Conservation (phyloP, 2,113 vertebrate species). For the Mellivora capensis region DNA sequence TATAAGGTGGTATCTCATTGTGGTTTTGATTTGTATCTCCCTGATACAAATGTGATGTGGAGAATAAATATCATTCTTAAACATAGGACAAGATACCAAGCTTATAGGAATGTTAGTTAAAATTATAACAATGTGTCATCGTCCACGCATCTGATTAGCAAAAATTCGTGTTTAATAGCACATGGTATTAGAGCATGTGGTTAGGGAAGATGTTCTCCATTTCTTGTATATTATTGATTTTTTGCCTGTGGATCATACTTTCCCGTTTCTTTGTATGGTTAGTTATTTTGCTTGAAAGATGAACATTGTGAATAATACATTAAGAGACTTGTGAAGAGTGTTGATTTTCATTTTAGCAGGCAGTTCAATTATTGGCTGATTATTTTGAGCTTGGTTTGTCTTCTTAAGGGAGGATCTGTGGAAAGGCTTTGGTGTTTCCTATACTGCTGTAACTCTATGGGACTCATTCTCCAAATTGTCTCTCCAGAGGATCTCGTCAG, state of each 20-base stretch:
- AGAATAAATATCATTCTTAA: constrained; percentile 7
- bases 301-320: neutral
- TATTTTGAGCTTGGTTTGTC: neutral
- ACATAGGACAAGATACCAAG: neutral
- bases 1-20: no score
- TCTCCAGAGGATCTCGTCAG: neutral
- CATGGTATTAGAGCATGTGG: neutral
- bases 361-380: neutral
- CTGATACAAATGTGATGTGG: neutral
- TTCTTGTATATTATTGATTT: neutral
- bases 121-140: neutral
- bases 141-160: neutral
- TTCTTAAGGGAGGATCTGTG: neutral
- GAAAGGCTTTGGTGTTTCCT: neutral
- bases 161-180: neutral
- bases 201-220: neutral
- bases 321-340: neutral
- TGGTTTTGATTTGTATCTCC: neutral
- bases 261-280: neutral
- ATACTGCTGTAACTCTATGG: neutral
- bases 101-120: neutral
- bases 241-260: neutral
- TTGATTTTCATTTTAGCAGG: constrained; percentile 2
- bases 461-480: neutral
- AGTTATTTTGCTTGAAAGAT: constrained; percentile 15